These are phyloP conservation scores for Helicoverpa zea DNA, from an alignment of 1,140 invertebrate genomes.

Conservation along the genomic window DNA sequence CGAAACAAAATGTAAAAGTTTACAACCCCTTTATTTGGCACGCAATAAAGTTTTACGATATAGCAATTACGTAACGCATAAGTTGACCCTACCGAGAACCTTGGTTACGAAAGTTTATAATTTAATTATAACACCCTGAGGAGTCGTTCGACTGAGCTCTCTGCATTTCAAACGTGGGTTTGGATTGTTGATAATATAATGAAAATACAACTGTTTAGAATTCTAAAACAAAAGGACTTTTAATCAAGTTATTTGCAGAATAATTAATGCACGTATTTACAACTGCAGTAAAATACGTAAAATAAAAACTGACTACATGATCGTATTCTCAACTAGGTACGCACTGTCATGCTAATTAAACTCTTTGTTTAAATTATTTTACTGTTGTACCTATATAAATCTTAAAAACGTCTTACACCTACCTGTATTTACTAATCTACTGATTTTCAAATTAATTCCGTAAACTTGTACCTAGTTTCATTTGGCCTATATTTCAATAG, in stretches of 20 bases:
- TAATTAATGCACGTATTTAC: too few species aligned
- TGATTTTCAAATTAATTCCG: background rate
- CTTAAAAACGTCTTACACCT: too few species aligned
- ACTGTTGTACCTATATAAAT: too few species aligned
- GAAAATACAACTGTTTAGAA: conserved; percentile 9
- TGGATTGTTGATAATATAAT: conserved; percentile 36
- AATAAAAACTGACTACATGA: too few species aligned
- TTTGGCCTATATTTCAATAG: background rate
- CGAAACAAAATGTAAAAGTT: conserved; percentile 73
- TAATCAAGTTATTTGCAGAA: background rate
- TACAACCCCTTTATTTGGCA: conserved; percentile 84
- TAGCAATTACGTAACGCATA: conserved; percentile 80
- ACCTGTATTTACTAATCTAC: background rate
- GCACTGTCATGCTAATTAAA: too few species aligned
- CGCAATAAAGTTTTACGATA: conserved; percentile 84
- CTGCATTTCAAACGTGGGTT: conserved; percentile 47
- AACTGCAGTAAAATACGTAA: too few species aligned
- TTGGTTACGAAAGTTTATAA: conserved; percentile 81
- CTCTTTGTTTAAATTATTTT: too few species aligned
- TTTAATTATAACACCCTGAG: conserved; percentile 84
- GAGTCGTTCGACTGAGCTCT: conserved; percentile 64
- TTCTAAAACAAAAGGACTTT: conserved; percentile 8
- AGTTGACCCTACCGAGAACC: conserved; percentile 76
- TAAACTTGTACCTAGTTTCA: background rate
- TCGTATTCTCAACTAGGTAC: too few species aligned